Evolutionary conservation across 1,140 invertebrate genomes (phyloP).

Genomic region (Ceratosolen solmsi): DNA sequence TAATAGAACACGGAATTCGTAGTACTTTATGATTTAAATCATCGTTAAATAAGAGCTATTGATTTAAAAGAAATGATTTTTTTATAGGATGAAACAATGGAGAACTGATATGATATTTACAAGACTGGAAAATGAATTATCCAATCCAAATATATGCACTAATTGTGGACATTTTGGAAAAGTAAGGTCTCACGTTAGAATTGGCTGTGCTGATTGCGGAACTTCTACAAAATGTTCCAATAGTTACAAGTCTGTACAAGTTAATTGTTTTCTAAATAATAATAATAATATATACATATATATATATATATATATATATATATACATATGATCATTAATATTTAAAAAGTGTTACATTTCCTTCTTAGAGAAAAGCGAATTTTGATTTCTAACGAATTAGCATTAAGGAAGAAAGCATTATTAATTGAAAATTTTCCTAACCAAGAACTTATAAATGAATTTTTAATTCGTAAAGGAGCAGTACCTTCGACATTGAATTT

Average conservation of each 20-base stretch:
- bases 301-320: too few species aligned
- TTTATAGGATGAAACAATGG: slow-evolving; percentile 77
- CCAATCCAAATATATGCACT: slow-evolving; percentile 77
- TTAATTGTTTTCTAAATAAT: slow-evolving; percentile 35
- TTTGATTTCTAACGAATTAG: slow-evolving; percentile 79
- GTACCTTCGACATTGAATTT: slow-evolving; percentile 73
- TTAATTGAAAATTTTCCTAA: slow-evolving; percentile 79
- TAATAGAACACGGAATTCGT: too few species aligned
- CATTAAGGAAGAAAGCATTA: slow-evolving; percentile 81
- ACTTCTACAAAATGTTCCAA: slow-evolving; percentile 77
- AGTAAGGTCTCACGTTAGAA: slow-evolving; percentile 75
- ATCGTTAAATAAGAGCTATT: too few species aligned
- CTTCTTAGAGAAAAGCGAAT: slow-evolving; percentile 75
- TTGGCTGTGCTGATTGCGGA: slow-evolving; percentile 78
- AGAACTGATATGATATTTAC: slow-evolving; percentile 71
- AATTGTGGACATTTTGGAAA: slow-evolving; percentile 81
- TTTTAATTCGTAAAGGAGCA: slow-evolving; percentile 75
- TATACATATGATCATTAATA: too few species aligned
- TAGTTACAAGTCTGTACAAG: slow-evolving; percentile 74
- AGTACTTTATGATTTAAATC: too few species aligned
- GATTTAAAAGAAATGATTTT: not conserved
- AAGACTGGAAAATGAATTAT: slow-evolving; percentile 72
- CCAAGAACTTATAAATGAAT: slow-evolving; percentile 84
- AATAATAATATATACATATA: too few species aligned
- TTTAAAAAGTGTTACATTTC: slow-evolving; percentile 40